Evolutionary conservation across 2,797 vertebrate genomes (phyloP).

Genomic region (Peromyscus nudipes): DNA sequence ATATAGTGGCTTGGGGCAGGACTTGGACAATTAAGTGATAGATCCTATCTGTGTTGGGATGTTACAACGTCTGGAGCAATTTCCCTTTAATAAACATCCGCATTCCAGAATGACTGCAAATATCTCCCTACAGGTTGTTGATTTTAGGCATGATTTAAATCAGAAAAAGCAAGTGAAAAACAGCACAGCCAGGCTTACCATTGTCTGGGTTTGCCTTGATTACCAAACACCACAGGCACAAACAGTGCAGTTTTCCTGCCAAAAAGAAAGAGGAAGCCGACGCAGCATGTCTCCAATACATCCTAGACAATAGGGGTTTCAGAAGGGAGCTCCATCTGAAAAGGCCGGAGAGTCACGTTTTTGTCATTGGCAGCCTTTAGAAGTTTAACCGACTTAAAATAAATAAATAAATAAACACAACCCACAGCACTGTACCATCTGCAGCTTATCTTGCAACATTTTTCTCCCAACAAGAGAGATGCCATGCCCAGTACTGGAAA

Average conservation of each 20-base stretch:
- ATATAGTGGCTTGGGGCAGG: background rate
- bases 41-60: background rate
- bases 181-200: background rate
- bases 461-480: background rate
- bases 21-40: background rate
- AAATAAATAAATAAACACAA: fast-evolving
- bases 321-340: conserved; percentile 34
- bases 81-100: conserved; percentile 46
- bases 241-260: conserved; percentile 31
- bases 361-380: background rate
- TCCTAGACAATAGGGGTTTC: background rate
- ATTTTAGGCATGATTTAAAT: conserved; percentile 15
- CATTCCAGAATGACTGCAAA: background rate
- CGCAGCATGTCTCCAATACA: background rate
- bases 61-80: background rate
- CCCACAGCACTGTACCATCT: background rate
- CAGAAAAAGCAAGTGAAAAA: conserved; percentile 28
- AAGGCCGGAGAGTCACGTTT: background rate
- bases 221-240: background rate
- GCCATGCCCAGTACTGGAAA: background rate
- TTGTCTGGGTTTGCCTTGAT: conserved; percentile 9
- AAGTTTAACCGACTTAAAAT: background rate
- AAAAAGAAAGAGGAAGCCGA: conserved; percentile 17
- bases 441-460: background rate
- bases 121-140: background rate